These are phyloP conservation scores for Chrysina gloriosa DNA, from an alignment of 2,888 invertebrate species.

Conservation along the genomic window DNA sequence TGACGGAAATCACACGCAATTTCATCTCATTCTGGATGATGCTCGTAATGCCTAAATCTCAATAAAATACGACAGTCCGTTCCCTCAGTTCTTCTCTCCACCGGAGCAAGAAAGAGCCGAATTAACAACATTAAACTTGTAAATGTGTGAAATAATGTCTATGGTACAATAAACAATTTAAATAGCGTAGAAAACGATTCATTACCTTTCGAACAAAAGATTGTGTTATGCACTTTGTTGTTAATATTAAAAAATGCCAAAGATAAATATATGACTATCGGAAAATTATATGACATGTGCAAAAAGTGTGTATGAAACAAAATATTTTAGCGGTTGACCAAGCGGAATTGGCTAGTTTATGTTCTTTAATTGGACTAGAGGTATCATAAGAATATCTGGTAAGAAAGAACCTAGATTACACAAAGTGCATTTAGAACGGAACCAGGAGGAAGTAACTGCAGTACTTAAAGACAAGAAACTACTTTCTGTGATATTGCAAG, in stretches of 20 bases:
- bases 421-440: slow-evolving; percentile 84
- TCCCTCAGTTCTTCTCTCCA: no score
- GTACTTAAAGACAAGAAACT: slow-evolving; percentile 86
- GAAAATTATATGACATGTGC: slow-evolving; percentile 79
- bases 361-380: slow-evolving; percentile 82
- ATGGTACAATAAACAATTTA: slow-evolving; percentile 81
- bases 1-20: no score
- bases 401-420: slow-evolving; percentile 74
- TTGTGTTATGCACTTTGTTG: slow-evolving; percentile 87
- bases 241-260: slow-evolving; percentile 84
- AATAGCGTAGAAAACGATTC: slow-evolving; percentile 69
- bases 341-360: slow-evolving; percentile 82
- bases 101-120: no score
- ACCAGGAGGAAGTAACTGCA: slow-evolving; percentile 81
- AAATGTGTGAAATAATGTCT: slow-evolving; percentile 84
- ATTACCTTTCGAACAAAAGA: slow-evolving; percentile 92
- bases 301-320: slow-evolving; percentile 80
- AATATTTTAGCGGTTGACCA: slow-evolving; percentile 82
- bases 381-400: slow-evolving; percentile 76
- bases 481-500: slow-evolving; percentile 79
- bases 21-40: no score
- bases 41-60: no score
- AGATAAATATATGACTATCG: slow-evolving; percentile 84
- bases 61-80: no score
- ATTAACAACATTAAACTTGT: no score